Conservation (phyloP, 2,797 vertebrate genomes). For the Mus caroli region DNA sequence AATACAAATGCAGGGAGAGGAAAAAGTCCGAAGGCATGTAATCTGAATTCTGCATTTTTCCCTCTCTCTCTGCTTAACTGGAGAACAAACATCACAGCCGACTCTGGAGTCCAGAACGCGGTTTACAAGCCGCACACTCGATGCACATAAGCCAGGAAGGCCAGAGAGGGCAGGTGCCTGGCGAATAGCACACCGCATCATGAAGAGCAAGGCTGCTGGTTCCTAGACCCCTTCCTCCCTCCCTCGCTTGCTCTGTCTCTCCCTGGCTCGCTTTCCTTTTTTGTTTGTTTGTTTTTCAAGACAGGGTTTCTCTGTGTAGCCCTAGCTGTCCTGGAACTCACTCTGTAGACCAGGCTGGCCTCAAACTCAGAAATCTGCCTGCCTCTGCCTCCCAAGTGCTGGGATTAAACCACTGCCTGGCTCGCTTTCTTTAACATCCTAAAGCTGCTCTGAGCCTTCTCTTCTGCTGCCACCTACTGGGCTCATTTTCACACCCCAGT, state of each 20-base stretch:
- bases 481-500: background rate
- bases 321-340: too few species aligned
- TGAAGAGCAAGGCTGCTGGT: background rate
- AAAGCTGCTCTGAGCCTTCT: background rate
- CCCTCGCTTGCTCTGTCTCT: background rate
- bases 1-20: background rate
- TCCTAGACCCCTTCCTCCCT: background rate
- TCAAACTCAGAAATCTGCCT: too few species aligned
- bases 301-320: too few species aligned
- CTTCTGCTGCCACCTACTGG: background rate
- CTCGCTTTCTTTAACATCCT: background rate
- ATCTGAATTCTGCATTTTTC: background rate
- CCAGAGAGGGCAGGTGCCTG: background rate
- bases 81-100: background rate
- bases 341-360: too few species aligned
- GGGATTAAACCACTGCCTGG: too few species aligned
- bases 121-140: background rate
- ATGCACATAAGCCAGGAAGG: background rate
- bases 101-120: background rate
- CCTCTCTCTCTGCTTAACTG: too few species aligned
- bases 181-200: background rate
- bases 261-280: background rate
- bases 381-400: too few species aligned
- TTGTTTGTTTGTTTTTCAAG: too few species aligned
- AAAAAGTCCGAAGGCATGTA: fast-evolving